phyloP scores from a whole-genome alignment of 2,797 vertebrate species.

The Macrochelys suwanniensis region DNA sequence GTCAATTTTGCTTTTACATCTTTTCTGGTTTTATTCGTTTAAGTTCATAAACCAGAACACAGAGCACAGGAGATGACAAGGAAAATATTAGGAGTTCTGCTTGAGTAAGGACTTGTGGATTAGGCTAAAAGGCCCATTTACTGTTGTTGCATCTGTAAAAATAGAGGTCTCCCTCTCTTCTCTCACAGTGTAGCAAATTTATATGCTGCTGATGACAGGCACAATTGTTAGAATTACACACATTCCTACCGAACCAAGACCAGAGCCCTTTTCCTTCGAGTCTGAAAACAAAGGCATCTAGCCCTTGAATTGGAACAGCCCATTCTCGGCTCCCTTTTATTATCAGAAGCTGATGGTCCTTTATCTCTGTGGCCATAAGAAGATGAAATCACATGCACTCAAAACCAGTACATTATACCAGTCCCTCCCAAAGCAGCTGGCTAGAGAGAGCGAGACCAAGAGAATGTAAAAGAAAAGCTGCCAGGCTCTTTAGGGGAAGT shows the following conservation, averaged over 20 bases:
- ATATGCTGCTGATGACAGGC: background rate
- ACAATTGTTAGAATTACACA: background rate
- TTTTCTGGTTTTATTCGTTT: background rate
- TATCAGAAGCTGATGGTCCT: background rate
- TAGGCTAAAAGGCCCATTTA: background rate
- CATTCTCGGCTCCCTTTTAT: background rate
- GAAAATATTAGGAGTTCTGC: background rate
- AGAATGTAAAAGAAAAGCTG: slow-evolving; percentile 8
- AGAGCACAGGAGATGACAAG: background rate
- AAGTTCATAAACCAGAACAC: background rate
- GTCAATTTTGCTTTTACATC: background rate
- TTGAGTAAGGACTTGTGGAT: background rate
- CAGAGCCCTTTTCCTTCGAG: background rate
- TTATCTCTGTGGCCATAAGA: background rate
- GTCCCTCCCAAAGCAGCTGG: background rate
- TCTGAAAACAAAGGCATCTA: background rate
- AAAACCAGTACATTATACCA: background rate
- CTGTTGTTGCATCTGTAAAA: background rate
- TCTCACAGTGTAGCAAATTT: background rate
- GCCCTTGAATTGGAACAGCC: background rate
- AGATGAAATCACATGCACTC: slow-evolving; percentile 4
- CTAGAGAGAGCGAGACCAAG: background rate
- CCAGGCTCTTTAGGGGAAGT: background rate
- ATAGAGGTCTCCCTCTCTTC: background rate
- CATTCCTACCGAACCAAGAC: background rate